Evolutionary conservation across 2,113 vertebrate species (phyloP).

Genomic region (Mastomys natalensis): DNA sequence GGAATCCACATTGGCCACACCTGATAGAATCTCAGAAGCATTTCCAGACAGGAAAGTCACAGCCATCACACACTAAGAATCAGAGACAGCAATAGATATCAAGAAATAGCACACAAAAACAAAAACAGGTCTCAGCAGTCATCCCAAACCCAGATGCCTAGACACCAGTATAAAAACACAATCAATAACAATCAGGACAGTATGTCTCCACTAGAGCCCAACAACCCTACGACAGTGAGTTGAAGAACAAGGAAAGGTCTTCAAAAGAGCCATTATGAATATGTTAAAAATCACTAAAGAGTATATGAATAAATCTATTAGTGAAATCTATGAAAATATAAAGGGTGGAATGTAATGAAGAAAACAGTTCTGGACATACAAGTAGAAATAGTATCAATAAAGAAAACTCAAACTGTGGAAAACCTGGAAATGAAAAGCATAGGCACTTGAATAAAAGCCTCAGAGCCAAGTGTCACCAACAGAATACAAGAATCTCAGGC

Average conservation of each 20-base stretch:
- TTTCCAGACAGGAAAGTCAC: not conserved
- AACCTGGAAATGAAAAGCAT: not conserved
- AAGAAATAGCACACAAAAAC: not conserved
- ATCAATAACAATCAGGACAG: not conserved
- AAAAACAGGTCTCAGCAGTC: not conserved
- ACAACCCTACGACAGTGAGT: not conserved
- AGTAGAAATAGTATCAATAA: too few relatives aligned
- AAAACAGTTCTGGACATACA: not conserved
- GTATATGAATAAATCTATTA: not conserved
- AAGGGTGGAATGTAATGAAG: not conserved
- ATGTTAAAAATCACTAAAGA: not conserved
- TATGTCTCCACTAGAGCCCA: not conserved
- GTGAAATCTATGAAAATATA: not conserved
- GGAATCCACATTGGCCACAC: not conserved
- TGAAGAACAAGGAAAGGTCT: not conserved
- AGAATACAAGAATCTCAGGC: not conserved
- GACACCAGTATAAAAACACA: not conserved
- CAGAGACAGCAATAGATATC: not conserved
- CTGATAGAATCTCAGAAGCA: not conserved
- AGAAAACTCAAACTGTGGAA: not conserved
- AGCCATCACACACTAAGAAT: not conserved
- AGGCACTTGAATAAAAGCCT: not conserved
- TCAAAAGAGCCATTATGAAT: not conserved
- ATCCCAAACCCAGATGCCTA: not conserved
- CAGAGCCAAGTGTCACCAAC: not conserved